Evolutionary conservation across 1,140 invertebrate genomes (phyloP), one percentile per base, ranked within the genome.

Genomic region (Zaprionus tsacasi): DNA sequence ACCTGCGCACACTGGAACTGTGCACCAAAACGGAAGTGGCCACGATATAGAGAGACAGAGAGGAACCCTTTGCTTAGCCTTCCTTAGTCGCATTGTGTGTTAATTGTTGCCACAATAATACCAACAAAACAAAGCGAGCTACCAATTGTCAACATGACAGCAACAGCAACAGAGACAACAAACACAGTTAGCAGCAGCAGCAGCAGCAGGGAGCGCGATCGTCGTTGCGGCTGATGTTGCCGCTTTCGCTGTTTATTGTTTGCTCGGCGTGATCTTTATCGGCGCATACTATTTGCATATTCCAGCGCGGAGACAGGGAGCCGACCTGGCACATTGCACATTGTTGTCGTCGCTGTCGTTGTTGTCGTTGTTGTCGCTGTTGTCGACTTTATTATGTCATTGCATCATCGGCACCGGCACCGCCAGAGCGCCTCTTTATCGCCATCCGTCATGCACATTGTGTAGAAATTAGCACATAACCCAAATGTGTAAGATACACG

Each of bases 61-160:
- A 30, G 21, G 30, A 65, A 66, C 63, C 69, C 60, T 65, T 48
- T 70, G 60, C 13, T 35, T 59, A 21, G 50, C 57, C 67, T 48
- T 40, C 57, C 67, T 48, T 40, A 7, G 38, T n/a, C 38, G 63
- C 76, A 87, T 87, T 88, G 83, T 88, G 81, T 88, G 83, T 89
- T 88, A 88, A 88, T 88, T 87, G 83, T 82, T 73, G 78, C 85
- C 74, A 85, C 77, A 80, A 83, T 79, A 72, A 78, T 65, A 69
- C 67, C 60, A 77, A 81, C 73, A 73, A 78, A 81, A 85, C 82
- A 86, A 85, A 85, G 75, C 78, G 56, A 57, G 45, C 82, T 67
- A 65, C 83, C 83, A 87, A 89, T 89, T 89, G 85, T 89, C 85
- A 89, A 89, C 85, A 89, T 89, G 85, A 89, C 85, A 89, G 78